Percentiles rank a stretch among this genome's conserved stretches.
Evolutionary conservation across 2,797 vertebrate species (phyloP).

Genomic region (Intellagama lesueurii): DNA sequence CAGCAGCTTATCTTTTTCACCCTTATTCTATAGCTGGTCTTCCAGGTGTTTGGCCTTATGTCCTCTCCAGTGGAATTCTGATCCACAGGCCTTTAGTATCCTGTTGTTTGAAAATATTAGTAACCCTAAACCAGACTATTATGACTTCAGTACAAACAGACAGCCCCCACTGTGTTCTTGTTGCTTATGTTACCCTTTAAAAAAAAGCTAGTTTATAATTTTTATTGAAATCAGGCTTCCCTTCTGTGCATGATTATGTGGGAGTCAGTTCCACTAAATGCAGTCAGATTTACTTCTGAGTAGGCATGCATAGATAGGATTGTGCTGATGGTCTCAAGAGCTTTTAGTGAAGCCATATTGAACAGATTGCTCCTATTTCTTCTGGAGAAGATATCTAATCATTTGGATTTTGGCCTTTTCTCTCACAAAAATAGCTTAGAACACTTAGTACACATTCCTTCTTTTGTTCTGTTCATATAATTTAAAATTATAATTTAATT

Average conservation of each 20-base stretch:
- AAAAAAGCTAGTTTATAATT: not conserved
- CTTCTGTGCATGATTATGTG: not conserved
- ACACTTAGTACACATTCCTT: not conserved
- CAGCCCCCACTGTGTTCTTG: not conserved
- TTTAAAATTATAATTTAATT: not conserved
- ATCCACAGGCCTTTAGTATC: not conserved
- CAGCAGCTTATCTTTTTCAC: not conserved
- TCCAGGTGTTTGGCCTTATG: not conserved
- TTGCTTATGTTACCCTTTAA: not conserved
- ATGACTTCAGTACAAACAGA: not conserved
- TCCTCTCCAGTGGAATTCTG: not conserved
- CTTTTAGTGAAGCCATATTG: not conserved
- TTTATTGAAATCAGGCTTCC: not conserved
- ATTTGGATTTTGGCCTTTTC: not conserved
- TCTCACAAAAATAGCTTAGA: not conserved
- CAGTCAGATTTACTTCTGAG: too few species aligned
- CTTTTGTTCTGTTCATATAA: not conserved
- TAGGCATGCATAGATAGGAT: not conserved
- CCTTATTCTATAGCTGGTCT: not conserved
- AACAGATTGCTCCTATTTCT: not conserved
- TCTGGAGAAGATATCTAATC: not conserved
- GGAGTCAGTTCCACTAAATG: not conserved
- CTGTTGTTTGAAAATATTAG: not conserved
- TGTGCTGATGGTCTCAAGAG: not conserved
- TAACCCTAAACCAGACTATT: not conserved